Evolutionary conservation across 1,140 invertebrate genomes (phyloP).

Genomic region (Drosophila saltans): DNA sequence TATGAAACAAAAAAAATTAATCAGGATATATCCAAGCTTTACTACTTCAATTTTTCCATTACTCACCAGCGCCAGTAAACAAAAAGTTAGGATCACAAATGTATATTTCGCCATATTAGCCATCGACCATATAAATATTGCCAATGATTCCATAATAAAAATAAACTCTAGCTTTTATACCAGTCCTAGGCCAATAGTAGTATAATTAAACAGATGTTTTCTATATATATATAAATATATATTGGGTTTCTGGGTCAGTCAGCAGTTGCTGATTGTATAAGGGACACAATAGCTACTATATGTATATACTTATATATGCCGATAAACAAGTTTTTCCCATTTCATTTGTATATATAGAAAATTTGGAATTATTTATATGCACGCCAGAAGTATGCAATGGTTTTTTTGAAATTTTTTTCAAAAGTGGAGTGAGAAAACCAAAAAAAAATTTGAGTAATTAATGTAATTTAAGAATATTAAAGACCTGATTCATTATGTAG

Average conservation of each 20-base stretch:
- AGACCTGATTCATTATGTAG: no score
- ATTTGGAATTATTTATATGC: neutral
- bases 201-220: conserved; percentile 8
- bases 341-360: neutral
- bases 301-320: neutral
- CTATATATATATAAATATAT: conserved; percentile 1
- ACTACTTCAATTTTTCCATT: neutral
- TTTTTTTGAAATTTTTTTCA: neutral
- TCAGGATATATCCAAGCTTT: neutral
- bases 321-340: neutral
- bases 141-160: neutral
- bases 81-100: conserved; percentile 4
- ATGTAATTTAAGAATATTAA: no score
- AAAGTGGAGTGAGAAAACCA: no score
- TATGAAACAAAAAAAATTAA: neutral
- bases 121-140: neutral
- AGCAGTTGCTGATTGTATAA: neutral
- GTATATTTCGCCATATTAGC: conserved; percentile 28
- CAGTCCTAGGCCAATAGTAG: conserved; percentile 7
- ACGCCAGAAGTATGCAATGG: neutral
- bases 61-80: conserved; percentile 33
- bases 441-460: no score
- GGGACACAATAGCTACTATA: neutral
- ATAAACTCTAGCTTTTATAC: neutral
- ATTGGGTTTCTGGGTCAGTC: neutral